Evolutionary conservation across 1,140 invertebrate species (phyloP).

Genomic region (Cydia fagiglandana): DNA sequence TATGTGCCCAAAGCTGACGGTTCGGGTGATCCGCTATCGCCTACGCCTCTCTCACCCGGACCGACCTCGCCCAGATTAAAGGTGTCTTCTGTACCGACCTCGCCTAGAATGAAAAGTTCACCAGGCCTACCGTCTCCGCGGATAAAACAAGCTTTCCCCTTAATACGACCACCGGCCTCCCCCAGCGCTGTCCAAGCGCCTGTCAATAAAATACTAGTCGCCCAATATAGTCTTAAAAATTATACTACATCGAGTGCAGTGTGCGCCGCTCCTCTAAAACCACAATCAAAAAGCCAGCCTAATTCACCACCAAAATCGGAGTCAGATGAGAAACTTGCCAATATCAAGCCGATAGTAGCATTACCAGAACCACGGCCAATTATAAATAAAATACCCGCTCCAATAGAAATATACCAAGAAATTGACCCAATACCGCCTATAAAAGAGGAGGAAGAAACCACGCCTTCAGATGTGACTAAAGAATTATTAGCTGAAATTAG

Average conservation of each 20-base stretch:
- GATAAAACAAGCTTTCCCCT: constrained; percentile 81
- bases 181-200: constrained; percentile 76
- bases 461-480: constrained; percentile 64
- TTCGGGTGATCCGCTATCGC: constrained; percentile 80
- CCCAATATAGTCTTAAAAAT: constrained; percentile 73
- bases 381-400: constrained; percentile 50
- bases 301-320: constrained; percentile 75
- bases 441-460: constrained; percentile 67
- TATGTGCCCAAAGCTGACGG: constrained; percentile 86
- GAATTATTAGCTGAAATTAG: constrained; percentile 76
- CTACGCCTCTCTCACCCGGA: constrained; percentile 80
- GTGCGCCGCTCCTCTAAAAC: constrained; percentile 50
- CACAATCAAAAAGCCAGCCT: constrained; percentile 75
- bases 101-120: constrained; percentile 82
- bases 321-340: constrained; percentile 60
- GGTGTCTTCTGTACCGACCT: constrained; percentile 85
- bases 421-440: constrained; percentile 68
- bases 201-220: constrained; percentile 73
- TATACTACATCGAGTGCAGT: constrained; percentile 60
- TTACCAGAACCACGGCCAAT: constrained; percentile 46
- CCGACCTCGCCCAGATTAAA: constrained; percentile 81
- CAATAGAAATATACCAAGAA: constrained; percentile 66
- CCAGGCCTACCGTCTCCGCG: constrained; percentile 82
- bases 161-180: constrained; percentile 80
- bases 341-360: constrained; percentile 41